These are phyloP conservation scores for Odontamblyopus lacepedii DNA, from an alignment of 2,797 vertebrate species.

Conservation along the genomic window DNA sequence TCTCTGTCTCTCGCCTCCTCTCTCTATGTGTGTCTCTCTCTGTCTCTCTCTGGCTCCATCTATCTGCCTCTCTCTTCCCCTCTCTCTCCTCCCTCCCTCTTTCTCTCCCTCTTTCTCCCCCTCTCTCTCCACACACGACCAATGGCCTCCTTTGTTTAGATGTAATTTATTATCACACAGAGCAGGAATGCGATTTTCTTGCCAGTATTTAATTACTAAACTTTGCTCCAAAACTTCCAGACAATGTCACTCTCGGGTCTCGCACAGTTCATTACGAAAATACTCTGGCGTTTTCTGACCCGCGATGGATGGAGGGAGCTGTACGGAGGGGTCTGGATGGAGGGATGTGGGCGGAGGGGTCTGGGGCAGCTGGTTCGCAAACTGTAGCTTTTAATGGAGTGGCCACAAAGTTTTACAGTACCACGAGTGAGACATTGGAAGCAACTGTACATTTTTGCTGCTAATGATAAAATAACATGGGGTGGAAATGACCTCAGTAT, in stretches of 20 bases:
- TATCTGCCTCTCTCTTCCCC: not conserved
- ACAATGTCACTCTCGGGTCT: constrained; percentile 62
- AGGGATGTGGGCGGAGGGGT: no score
- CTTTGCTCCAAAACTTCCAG: constrained; percentile 73
- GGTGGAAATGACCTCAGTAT: constrained; percentile 3
- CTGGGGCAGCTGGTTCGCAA: constrained; percentile 13
- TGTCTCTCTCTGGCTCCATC: no score
- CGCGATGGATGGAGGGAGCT: not conserved
- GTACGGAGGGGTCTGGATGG: no score
- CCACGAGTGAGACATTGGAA: constrained; percentile 3
- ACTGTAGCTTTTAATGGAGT: constrained; percentile 12
- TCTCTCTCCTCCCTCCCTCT: not conserved
- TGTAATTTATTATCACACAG: constrained; percentile 79
- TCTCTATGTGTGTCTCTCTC: no score
- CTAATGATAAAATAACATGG: constrained; percentile 4
- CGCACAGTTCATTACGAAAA: constrained; percentile 51
- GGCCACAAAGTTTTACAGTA: constrained; percentile 5
- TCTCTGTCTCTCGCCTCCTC: no score
- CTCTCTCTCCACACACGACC: constrained; percentile 56
- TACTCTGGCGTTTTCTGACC: constrained; percentile 35
- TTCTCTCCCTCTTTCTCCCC: constrained; percentile 20
- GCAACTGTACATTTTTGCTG: not conserved
- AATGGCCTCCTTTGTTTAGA: constrained; percentile 80
- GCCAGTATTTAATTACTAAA: constrained; percentile 81
- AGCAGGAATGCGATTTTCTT: constrained; percentile 78